These are phyloP conservation scores for Neodontobutis hainanensis DNA, from an alignment of 2,113 vertebrate genomes.

Conservation along the genomic window DNA sequence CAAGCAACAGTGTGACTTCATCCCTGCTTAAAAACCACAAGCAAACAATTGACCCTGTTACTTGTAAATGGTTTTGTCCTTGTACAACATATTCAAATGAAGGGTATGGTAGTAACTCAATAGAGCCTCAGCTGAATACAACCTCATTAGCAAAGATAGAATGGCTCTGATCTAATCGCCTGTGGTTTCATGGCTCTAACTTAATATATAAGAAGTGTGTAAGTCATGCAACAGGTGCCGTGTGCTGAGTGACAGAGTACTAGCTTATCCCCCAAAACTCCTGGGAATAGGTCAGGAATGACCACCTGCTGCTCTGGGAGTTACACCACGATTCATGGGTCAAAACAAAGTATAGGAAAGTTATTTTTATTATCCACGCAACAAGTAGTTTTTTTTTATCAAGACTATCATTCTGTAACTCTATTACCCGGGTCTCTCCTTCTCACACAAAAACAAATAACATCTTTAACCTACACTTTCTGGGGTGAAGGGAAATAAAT, in stretches of 20 bases:
- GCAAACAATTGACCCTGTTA: not conserved
- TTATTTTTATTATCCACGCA: too few species aligned
- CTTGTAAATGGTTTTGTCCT: not conserved
- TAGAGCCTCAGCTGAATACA: conserved; percentile 31
- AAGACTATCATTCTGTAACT: too few species aligned
- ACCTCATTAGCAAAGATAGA: conserved; percentile 61
- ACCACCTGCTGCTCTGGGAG: conserved; percentile 40
- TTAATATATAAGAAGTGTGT: conserved; percentile 45
- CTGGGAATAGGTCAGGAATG: conserved; percentile 44
- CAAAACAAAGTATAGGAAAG: too few species aligned
- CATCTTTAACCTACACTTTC: too few species aligned
- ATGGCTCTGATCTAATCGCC: conserved; percentile 31
- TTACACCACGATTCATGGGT: too few species aligned
- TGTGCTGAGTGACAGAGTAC: not conserved
- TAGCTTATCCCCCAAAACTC: conserved; percentile 8
- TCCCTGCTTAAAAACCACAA: not conserved
- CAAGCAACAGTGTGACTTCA: not conserved
- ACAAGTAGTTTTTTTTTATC: too few species aligned
- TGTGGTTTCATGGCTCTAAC: conserved; percentile 35
- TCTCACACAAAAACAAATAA: too few species aligned
- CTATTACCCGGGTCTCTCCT: too few species aligned
- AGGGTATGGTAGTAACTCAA: conserved; percentile 6
- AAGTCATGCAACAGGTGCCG: conserved; percentile 47
- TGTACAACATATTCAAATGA: conserved; percentile 33
- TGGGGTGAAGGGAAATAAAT: too few species aligned